Evolutionary conservation across 2,113 vertebrate genomes (phyloP).

Genomic region (Plecturocebus donacophilus): DNA sequence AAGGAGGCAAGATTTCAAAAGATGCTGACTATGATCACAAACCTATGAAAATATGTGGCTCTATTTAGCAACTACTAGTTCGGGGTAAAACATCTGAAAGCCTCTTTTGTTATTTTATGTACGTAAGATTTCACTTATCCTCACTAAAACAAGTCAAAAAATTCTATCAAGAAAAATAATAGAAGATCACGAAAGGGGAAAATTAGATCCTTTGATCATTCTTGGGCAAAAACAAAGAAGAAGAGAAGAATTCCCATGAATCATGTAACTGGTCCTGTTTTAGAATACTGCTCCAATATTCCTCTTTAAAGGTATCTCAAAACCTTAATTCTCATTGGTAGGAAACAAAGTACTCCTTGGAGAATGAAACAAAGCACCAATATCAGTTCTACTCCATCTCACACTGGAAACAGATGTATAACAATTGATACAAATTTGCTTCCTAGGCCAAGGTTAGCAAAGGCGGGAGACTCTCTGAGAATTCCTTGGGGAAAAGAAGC

Average conservation of each 20-base stretch:
- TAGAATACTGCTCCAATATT: neutral
- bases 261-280: neutral
- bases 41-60: neutral
- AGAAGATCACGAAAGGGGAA: neutral
- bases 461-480: neutral
- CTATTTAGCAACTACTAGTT: neutral
- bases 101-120: neutral
- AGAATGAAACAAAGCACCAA: constrained; percentile 11
- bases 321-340: neutral
- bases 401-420: constrained; percentile 48
- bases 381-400: constrained; percentile 37
- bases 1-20: neutral
- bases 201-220: neutral
- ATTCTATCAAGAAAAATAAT: neutral
- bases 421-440: constrained; percentile 67
- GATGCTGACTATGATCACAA: neutral
- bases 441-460: constrained; percentile 40
- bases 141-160: constrained; percentile 27
- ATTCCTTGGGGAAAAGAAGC: constrained; percentile 31
- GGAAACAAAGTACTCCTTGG: neutral
- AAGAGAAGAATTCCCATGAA: neutral
- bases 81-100: neutral
- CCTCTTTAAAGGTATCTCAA: neutral
- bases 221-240: neutral
- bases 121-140: neutral